These are phyloP conservation scores for Corynorhinus townsendii DNA, from an alignment of 2,113 vertebrate genomes.

Conservation along the genomic window DNA sequence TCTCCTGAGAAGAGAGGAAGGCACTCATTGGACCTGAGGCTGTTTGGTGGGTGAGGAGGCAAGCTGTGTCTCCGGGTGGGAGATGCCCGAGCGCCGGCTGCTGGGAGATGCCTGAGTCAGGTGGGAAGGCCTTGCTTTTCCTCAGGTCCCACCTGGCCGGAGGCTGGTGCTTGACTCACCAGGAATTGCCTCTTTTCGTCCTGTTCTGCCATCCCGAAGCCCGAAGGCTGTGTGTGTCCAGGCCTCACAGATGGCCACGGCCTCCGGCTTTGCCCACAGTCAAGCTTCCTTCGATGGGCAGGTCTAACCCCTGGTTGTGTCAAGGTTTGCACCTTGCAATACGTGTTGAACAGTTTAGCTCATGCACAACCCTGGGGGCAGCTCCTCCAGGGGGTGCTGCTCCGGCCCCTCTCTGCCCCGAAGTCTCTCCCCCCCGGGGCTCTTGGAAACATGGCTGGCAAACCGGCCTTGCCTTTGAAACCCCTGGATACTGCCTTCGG, in stretches of 20 bases:
- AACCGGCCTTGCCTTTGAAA: neutral
- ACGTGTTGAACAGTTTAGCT: accelerated
- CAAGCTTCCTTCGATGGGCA: neutral
- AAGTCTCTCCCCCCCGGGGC: accelerated
- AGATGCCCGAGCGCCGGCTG: accelerated
- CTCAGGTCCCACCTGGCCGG: neutral
- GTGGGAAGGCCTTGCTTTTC: too few relatives aligned
- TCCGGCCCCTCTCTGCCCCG: neutral
- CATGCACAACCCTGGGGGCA: accelerated
- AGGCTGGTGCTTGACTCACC: too few relatives aligned
- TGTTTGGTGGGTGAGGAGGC: neutral
- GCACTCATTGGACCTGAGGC: accelerated
- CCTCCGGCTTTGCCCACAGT: neutral
- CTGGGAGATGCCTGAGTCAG: too few relatives aligned
- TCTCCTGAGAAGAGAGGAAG: neutral
- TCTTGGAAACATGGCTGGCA: accelerated
- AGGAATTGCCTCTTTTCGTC: accelerated
- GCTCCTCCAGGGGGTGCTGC: accelerated
- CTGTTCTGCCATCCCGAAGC: accelerated
- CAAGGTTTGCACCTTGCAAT: neutral
- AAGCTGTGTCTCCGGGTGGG: accelerated
- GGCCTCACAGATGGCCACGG: accelerated
- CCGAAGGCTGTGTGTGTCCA: neutral
- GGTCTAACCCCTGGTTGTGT: accelerated
- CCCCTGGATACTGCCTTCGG: accelerated